Evolutionary conservation across 1,140 invertebrate genomes (phyloP).

Genomic region (Monomorium pharaonis): DNA sequence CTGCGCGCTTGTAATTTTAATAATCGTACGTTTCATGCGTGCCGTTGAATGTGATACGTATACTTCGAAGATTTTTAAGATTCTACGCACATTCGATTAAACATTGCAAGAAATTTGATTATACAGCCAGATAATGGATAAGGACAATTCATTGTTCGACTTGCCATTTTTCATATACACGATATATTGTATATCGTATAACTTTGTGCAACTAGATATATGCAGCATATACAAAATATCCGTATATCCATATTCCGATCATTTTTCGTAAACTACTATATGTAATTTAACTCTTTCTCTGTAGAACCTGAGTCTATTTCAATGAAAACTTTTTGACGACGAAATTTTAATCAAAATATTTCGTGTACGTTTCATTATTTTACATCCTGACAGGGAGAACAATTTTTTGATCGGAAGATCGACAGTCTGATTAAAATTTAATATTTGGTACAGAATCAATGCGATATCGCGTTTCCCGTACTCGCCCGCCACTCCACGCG

Average conservation of each 20-base stretch:
- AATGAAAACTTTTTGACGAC: constrained; percentile 47
- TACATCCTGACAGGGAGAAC: constrained; percentile 44
- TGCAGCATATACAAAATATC: neutral
- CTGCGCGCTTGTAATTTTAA: neutral
- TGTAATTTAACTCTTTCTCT: constrained; percentile 18
- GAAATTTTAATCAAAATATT: constrained; percentile 59
- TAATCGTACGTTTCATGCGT: neutral
- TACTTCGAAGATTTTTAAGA: neutral
- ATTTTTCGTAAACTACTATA: constrained; percentile 34
- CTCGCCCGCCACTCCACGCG: neutral
- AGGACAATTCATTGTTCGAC: constrained; percentile 7
- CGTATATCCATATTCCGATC: neutral
- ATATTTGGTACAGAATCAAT: constrained; percentile 55
- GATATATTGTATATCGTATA: neutral
- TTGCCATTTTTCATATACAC: neutral
- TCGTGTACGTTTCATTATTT: constrained; percentile 46
- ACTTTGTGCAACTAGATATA: constrained; percentile 2
- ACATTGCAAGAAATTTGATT: neutral
- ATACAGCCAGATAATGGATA: neutral
- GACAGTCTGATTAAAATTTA: constrained; percentile 59
- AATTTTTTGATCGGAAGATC: constrained; percentile 56
- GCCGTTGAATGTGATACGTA: neutral
- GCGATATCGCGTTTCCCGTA: constrained; percentile 33
- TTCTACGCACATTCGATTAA: neutral
- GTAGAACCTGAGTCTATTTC: constrained; percentile 12